A percentile compares a stretch with the other conserved stretches of the same genome.
phyloP scores from a whole-genome alignment of 1,140 invertebrate species.

The Bombus pyrosoma region DNA sequence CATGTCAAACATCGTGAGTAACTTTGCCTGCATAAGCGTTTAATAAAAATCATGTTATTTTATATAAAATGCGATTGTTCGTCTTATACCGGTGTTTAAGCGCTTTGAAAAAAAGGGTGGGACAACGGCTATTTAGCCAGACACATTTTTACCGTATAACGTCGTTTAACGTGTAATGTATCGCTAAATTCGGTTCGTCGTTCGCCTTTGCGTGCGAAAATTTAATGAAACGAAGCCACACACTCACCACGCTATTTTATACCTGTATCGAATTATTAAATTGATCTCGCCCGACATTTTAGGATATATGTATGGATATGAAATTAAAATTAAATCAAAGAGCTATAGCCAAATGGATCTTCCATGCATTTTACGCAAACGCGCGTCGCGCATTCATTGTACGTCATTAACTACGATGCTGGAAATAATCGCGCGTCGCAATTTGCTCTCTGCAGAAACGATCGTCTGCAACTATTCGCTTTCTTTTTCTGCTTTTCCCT shows the following conservation, averaged over 20 bases:
- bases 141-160: conserved; percentile 19
- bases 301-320: conserved; percentile 46
- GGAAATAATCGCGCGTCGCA: background rate
- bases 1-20: conserved; percentile 79
- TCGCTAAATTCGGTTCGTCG: conserved; percentile 47
- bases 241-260: conserved; percentile 56
- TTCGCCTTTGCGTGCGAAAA: conserved; percentile 51
- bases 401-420: conserved; percentile 37
- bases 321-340: conserved; percentile 59
- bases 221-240: conserved; percentile 60
- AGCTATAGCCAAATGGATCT: background rate
- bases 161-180: conserved; percentile 51
- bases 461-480: background rate
- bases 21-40: conserved; percentile 4
- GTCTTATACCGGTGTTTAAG: no score
- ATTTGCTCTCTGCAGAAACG: background rate
- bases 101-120: background rate
- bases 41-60: background rate
- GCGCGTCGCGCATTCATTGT: conserved; percentile 54
- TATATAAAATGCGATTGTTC: background rate
- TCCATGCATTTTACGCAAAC: conserved; percentile 44
- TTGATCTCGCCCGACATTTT: conserved; percentile 41
- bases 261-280: conserved; percentile 58
- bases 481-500: background rate
- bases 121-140: conserved; percentile 15